These are phyloP conservation scores for Plemyria rubiginata DNA, from an alignment of 2,888 invertebrate genomes.

Conservation along the genomic window DNA sequence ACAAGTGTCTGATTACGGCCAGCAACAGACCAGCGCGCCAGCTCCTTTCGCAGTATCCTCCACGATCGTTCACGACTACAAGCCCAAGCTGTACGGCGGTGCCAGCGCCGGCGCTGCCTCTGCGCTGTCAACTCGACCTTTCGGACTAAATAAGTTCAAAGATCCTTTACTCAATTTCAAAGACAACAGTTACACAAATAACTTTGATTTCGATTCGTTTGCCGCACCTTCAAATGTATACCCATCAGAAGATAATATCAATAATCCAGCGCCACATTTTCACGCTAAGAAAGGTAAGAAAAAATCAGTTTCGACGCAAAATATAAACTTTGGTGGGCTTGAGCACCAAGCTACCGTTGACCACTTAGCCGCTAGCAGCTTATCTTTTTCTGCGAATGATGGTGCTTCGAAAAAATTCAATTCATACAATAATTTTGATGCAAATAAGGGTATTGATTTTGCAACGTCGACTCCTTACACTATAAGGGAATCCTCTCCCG, in stretches of 20 bases:
- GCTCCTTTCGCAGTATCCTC: constrained; percentile 71
- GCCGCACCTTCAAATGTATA: constrained; percentile 69
- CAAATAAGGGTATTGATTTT: constrained; percentile 53
- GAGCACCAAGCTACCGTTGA: constrained; percentile 70
- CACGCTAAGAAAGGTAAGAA: constrained; percentile 63
- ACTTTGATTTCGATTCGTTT: constrained; percentile 69
- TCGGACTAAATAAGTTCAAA: constrained; percentile 59
- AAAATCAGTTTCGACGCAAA: constrained; percentile 77
- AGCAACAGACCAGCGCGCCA: constrained; percentile 57
- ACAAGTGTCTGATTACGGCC: constrained; percentile 56
- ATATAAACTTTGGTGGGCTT: constrained; percentile 72
- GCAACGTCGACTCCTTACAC: constrained; percentile 62
- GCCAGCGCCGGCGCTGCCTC: constrained; percentile 50
- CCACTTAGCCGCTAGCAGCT: constrained; percentile 62
- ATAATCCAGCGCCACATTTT: constrained; percentile 47
- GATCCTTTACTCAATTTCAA: constrained; percentile 65
- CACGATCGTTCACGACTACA: constrained; percentile 72
- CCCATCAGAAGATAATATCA: constrained; percentile 57
- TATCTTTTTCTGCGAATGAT: constrained; percentile 51
- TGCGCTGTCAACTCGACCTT: constrained; percentile 44
- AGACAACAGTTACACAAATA: constrained; percentile 61
- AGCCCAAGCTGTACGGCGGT: constrained; percentile 58
- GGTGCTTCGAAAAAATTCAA: constrained; percentile 59
- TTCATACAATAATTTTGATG: constrained; percentile 43
- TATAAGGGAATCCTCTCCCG: constrained; percentile 66